Percentiles rank a stretch among this genome's conserved stretches.
Conservation (phyloP, 2,797 vertebrate species). For the Falco peregrinus region DNA sequence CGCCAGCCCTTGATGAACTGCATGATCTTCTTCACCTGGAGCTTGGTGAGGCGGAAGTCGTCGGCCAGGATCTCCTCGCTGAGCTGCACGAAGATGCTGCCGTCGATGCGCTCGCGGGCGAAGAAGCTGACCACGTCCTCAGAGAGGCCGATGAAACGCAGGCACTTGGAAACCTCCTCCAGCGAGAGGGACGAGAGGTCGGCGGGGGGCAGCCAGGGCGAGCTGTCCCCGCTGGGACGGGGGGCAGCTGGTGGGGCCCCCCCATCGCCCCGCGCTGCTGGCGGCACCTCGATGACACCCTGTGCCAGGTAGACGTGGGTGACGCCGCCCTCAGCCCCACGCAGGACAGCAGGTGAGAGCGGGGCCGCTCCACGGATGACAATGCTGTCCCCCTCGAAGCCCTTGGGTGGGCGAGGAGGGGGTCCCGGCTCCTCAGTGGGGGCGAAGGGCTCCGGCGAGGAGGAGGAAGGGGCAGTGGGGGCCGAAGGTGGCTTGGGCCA, state of each 20-base stretch:
- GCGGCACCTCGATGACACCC: conserved; percentile 77
- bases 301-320: conserved; percentile 75
- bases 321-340: conserved; percentile 84
- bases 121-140: conserved; percentile 94
- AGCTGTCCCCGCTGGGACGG: conserved; percentile 64
- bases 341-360: conserved; percentile 64
- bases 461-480: conserved; percentile 72
- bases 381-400: conserved; percentile 76
- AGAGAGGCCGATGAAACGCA: conserved; percentile 95
- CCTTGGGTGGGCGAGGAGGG: conserved; percentile 66
- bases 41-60: conserved; percentile 94
- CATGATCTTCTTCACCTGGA: conserved; percentile 98
- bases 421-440: conserved; percentile 42
- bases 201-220: conserved; percentile 87
- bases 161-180: conserved; percentile 93
- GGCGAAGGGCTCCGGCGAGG: conserved; percentile 47
- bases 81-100: conserved; percentile 96
- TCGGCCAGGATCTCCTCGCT: conserved; percentile 96
- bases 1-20: conserved; percentile 99
- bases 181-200: conserved; percentile 91
- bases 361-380: conserved; percentile 65
- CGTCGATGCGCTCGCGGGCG: conserved; percentile 92
- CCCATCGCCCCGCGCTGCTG: neutral
- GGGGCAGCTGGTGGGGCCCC: neutral
- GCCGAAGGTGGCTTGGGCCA: conserved; percentile 66